These are phyloP conservation scores for Halichoeres trimaculatus DNA, from an alignment of 2,113 vertebrate species.

Conservation along the genomic window DNA sequence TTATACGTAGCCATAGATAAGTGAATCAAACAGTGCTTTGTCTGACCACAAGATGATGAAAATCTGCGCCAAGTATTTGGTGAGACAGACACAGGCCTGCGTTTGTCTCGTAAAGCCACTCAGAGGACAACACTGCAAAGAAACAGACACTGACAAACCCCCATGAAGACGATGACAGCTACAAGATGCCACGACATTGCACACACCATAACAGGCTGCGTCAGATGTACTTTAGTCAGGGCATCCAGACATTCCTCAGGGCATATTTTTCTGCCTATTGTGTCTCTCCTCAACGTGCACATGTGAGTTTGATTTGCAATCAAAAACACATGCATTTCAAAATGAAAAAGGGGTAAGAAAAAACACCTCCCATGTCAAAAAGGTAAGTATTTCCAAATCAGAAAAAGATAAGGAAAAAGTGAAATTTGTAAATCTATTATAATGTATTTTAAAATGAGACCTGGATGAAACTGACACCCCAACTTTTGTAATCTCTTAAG, in stretches of 20 bases:
- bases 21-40: slow-evolving; percentile 67
- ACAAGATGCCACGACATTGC: slow-evolving; percentile 60
- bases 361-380: slow-evolving; percentile 49
- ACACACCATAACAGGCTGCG: slow-evolving; percentile 41
- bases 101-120: slow-evolving; percentile 58
- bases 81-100: slow-evolving; percentile 57
- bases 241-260: slow-evolving; percentile 25
- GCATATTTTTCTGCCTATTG: slow-evolving; percentile 29
- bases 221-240: slow-evolving; percentile 58
- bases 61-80: slow-evolving; percentile 69
- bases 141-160: slow-evolving; percentile 41
- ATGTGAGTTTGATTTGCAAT: slow-evolving; percentile 75
- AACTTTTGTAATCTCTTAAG: slow-evolving; percentile 40
- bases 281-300: slow-evolving; percentile 40
- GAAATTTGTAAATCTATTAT: too few relatives aligned
- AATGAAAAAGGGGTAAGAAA: slow-evolving; percentile 72
- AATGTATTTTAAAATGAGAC: slow-evolving; percentile 43
- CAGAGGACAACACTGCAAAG: slow-evolving; percentile 48
- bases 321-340: slow-evolving; percentile 52
- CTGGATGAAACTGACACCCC: too few relatives aligned
- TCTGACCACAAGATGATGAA: slow-evolving; percentile 59
- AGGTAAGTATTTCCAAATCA: slow-evolving; percentile 63
- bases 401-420: slow-evolving; percentile 4
- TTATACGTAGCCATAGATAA: slow-evolving; percentile 58
- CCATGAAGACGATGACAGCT: slow-evolving; percentile 60